Base-by-base conservation (phyloP, 1,140 invertebrate genomes). In the Plectus sambesii region DNA sequence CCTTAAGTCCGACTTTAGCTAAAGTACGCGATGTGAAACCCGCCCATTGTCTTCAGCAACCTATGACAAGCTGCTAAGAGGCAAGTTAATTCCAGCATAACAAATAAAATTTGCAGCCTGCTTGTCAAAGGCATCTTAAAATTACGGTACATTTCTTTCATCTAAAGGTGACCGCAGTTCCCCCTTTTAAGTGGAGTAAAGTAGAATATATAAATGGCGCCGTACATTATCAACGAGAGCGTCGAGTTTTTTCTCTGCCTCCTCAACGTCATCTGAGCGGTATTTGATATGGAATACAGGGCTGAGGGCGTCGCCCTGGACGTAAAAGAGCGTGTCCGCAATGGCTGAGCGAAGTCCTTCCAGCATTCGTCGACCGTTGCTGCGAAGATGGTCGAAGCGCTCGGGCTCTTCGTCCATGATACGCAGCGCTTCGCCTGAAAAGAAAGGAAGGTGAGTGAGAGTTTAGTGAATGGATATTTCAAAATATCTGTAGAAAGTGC, bases 371-470 rank as follows among this genome's bases (percentile, higher is more conserved):
- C 46, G 37, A 8, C 64, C 30, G 22, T 66, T 62, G 30, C 41
- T 23, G 2, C 46, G 49, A 6, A 68, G 42, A 15, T 29, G 23
- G 27, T 58, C 25, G 20, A 68, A 19, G 30, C 57, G 19, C 5
- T 53, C 42, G 5, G 63, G 64, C 35, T 68, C 56, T 20, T 42
- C 52, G 2, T 63, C 41, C 17, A 68, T 63, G n/a, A 66, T 66
- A 22, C 45, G n/a, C 3, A 66, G 26, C 23, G 66, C 63, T 40
- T 69, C n/a, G n/a, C n/a, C n/a, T n/a, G n/a, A n/a, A n/a, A n/a
- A n/a, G n/a, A n/a, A n/a, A n/a, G n/a, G n/a, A n/a, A n/a, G n/a
- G n/a, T n/a, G n/a, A n/a, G n/a, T n/a, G n/a, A n/a, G n/a, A n/a
- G n/a, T n/a, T n/a, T n/a, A n/a, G n/a, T n/a, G n/a, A n/a, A n/a